Evolutionary conservation across 1,140 invertebrate genomes (phyloP), one percentile per base, ranked within the genome.

Genomic region (Streblospio benedicti): DNA sequence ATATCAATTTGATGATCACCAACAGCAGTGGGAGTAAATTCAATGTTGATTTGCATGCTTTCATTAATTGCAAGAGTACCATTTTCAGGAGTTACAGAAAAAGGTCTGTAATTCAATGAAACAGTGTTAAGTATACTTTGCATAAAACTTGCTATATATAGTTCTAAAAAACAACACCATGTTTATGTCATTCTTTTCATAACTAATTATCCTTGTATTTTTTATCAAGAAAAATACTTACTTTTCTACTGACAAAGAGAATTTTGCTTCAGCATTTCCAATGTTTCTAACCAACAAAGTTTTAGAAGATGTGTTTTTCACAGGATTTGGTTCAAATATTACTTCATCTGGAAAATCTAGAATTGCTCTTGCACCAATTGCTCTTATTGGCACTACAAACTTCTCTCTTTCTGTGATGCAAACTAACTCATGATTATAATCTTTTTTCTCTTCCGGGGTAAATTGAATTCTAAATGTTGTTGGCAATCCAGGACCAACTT

Each of bases 261-360:
- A 80, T 54, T 73, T 75, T 23, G 75, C 76, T 16, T 76, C 75
- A 43, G 61, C 70, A 59, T 76, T 74, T 2, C 78, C 78, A 62
- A 78, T 72, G 64, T 80, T 80, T 61, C 74, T 68, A 32, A 80
- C 69, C 38, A 78, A 64, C 41, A 79, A 62, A n/a, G 73, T 77
- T 51, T 72, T 77, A 12, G 68, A 67, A 30, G 62, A 70, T 44
- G 71, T 45, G 54, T 77, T 68, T 59, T 78, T 77, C 0, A 80
- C 76, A 41, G 76, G 76, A 56, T 68, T 67, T 20, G 66, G 57
- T 16, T 69, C 68, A 55, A 79, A 79, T 33, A 71, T 61, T 0
- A 80, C 69, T 23, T 72, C 67, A 65, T 80, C 78, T 0, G 76
- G 76, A 55, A 80, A 79, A 61, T 80, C 78, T 5, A 80, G 64